Evolutionary conservation across 2,797 vertebrate species (phyloP).

Genomic region (Phylloscopus collybita): DNA sequence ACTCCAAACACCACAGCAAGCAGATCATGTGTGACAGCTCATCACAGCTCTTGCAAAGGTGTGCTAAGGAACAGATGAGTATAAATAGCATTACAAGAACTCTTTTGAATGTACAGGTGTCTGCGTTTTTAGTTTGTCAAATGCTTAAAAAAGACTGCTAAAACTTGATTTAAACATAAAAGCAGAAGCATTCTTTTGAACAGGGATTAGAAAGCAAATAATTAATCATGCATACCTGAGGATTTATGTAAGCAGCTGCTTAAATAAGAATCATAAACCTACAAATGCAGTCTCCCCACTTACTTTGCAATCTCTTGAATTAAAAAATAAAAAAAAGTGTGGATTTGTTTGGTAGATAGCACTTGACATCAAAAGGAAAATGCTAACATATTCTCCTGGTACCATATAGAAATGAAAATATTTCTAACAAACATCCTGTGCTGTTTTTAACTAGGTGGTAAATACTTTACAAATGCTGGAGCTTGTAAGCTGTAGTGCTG

Average conservation of each 20-base stretch:
- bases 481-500: neutral
- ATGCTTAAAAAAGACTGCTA: conserved; percentile 19
- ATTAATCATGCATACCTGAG: conserved; percentile 50
- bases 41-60: neutral
- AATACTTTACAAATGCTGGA: conserved; percentile 26
- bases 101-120: neutral
- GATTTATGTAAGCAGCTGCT: conserved; percentile 56
- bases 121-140: conserved; percentile 35
- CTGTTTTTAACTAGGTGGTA: conserved; percentile 15
- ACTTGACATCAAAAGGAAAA: conserved; percentile 50
- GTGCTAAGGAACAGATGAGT: neutral
- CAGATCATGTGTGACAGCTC: neutral
- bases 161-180: conserved; percentile 39
- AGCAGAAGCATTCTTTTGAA: conserved; percentile 14
- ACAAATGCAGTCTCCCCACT: neutral
- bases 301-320: conserved; percentile 25
- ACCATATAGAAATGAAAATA: conserved; percentile 3
- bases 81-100: neutral
- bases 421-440: neutral
- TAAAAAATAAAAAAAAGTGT: neutral
- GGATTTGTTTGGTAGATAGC: conserved; percentile 15
- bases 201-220: conserved; percentile 56
- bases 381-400: conserved; percentile 1
- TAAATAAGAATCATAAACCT: conserved; percentile 30
- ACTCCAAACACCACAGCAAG: neutral